Base-by-base conservation (phyloP, 2,113 vertebrate species). In the Xerus inauris region DNA sequence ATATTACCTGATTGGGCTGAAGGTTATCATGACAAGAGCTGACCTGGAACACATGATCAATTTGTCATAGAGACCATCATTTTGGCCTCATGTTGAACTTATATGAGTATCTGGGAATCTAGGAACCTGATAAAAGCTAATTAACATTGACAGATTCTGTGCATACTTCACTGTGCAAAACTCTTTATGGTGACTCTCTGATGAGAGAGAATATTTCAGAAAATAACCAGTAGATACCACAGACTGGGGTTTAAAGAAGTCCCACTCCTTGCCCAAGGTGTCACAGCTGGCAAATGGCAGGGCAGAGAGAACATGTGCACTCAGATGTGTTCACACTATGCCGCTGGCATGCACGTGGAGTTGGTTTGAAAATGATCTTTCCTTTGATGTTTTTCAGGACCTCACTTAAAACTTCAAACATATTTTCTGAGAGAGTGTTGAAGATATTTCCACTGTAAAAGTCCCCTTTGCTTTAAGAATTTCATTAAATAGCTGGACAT, bases 301-400 rank as follows among this genome's bases (percentile, higher is more conserved):
- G 40, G 30, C 42, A 88, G 42, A 87, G 67, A 79, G 20, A 93
- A 69, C 4, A 8, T 32, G 14, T 51, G 42, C 40, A 75, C 22
- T 49, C 1, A 28, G 69, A 51, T 67, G 35, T 14, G 57, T 84
- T 91, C 89, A 82, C 45, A 32, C 59, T 14, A 28, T 3, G 45
- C 81, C 7, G n/a, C 94, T 17, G 8, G 51, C 3, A 0, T 77
- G 10, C 92, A 96, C 51, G 59, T 47, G 88, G 77, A 88, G 71
- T 38, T 89, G 72, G 79, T 96, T 79, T 96, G 84, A 96, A 95
- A 98, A 82, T 82, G 75, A 87, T 83, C 72, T 87, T 95, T 94
- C 76, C 92, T 97, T 96, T 97, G 89, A 96, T 96, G 96, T 94
- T 94, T 96, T 73, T 62, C 72, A 84, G 89, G 69, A 76, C 64